Evolutionary conservation across 2,797 vertebrate species (phyloP), one percentile per base, ranked within the genome.

Genomic region (Triplophysa yarkandensis): DNA sequence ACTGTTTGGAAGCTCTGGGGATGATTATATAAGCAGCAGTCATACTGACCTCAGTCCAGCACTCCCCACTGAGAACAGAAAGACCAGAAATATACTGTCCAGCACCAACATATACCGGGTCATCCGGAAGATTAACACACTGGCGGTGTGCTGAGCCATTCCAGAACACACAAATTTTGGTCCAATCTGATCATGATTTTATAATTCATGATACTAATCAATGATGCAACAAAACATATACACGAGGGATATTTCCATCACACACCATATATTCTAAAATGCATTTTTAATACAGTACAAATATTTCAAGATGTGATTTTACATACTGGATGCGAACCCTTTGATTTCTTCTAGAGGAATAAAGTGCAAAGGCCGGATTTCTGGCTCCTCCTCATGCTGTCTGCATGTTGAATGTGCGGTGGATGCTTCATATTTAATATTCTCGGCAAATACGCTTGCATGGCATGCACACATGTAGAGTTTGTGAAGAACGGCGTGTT

Each of bases 101-200:
- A 89, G 88, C 89, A 88, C 84, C 89, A 74, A 86, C 88, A 85
- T 88, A 91, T 89, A 92, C 91, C 89, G 90, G 90, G 89, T 92
- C 90, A 92, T 91, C 87, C 91, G 90, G 87, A 89, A 90, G 90
- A 91, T 93, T 92, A 93, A 91, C 89, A 91, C 87, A 81, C 90
- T 90, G 92, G 92, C 91, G 92, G 90, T 88, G 89, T 87, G 85
- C 89, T 91, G 87, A 90, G 90, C 88, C 90, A 88, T 87, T 86
- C 88, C 87, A 85, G 81, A 81, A 87, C 87, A 89, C 85, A 87
- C 85, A 83, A 68, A n/a, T n/a, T n/a, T n/a, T n/a, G n/a, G n/a
- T n/a, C n/a, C n/a, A n/a, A n/a, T n/a, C n/a, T n/a, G n/a, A n/a
- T n/a, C n/a, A n/a, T n/a, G n/a, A n/a, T n/a, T n/a, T n/a, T n/a